Base-by-base conservation (phyloP, 2,113 vertebrate genomes). In the Pycnonotus jocosus region DNA sequence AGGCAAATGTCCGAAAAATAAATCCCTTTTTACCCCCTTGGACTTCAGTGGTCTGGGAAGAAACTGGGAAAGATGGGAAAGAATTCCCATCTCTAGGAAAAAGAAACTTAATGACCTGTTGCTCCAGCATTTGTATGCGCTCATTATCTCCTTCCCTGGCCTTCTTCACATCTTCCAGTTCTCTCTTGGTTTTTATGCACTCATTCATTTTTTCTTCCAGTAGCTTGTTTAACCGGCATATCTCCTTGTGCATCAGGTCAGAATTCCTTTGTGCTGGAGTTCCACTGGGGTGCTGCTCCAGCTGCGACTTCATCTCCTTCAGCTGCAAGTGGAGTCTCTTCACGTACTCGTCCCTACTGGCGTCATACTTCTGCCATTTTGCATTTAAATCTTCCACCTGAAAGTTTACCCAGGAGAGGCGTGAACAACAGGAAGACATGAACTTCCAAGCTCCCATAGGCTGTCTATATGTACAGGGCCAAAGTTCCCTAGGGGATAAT, bases 321-420 rank as follows among this genome's bases (percentile, higher is more conserved):
- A 99, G 96, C 96, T 98, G 98, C 70, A 97, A 95, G 51, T 98
- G 99, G 33, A 99, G 96, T 8, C 97, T 97, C 89, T 98, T 97
- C 94, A 99, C 99, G 0, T 99, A 99, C 74, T 99, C 98, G 4
- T 99, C 99, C 93, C 99, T 95, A 70, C 99, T 99, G 0, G 98
- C 98, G 5, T 99, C 99, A 0, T 99, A 99, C 77, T 98, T 99
- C 97, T 99, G 99, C 99, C 99, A 99, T 58, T 98, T 98, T 12
- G 98, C 97, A 14, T 99, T 99, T 73, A 99, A 97, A 83, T 98
- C 98, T 94, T 99, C 99, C 35, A 99, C 99, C 99, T 99, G 95
- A n/a, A 95, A 64, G 47, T 66, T 71, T 3, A 81, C 21, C 54
- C 73, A 14, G 66, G 48, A 72, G 23, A 88, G 28, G 33, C 22